Evolutionary conservation across 2,888 invertebrate genomes (phyloP).

Genomic region (Tortricodes alternella): DNA sequence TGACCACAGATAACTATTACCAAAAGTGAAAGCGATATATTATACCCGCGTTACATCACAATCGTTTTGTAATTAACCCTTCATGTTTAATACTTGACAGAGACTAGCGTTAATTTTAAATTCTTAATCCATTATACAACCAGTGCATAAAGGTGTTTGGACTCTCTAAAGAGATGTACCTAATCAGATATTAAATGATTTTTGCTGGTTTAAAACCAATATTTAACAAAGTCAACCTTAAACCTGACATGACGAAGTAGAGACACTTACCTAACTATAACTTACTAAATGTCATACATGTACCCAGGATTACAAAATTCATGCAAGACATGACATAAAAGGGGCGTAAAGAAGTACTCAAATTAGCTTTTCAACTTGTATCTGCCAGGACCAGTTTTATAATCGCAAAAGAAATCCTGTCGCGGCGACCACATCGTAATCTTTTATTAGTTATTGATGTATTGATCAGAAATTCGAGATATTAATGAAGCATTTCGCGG

Average conservation of each 20-base stretch:
- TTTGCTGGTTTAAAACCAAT: not conserved
- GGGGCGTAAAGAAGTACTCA: not conserved
- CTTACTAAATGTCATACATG: not conserved
- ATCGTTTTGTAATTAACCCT: slow-evolving; percentile 29
- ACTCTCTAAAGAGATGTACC: not conserved
- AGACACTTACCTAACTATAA: too few species aligned
- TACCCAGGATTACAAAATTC: not conserved
- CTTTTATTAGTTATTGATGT: slow-evolving; percentile 21
- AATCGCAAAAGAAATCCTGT: slow-evolving; percentile 16
- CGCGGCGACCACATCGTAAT: not conserved
- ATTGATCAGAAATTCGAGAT: slow-evolving; percentile 7
- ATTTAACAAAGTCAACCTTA: too few species aligned
- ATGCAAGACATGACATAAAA: not conserved
- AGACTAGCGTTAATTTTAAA: slow-evolving; percentile 20
- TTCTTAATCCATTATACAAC: slow-evolving; percentile 20
- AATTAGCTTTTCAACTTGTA: not conserved
- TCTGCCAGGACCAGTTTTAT: slow-evolving; percentile 1
- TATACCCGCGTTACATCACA: slow-evolving; percentile 24
- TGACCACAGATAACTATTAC: slow-evolving; percentile 33
- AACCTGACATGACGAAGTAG: too few species aligned
- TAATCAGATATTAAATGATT: not conserved
- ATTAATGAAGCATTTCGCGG: slow-evolving; percentile 16
- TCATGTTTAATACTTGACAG: slow-evolving; percentile 29
- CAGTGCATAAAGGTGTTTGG: slow-evolving; percentile 1
- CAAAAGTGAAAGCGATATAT: slow-evolving; percentile 29